phyloP scores from a whole-genome alignment of 2,888 invertebrate species.

The Melanchra persicariae region DNA sequence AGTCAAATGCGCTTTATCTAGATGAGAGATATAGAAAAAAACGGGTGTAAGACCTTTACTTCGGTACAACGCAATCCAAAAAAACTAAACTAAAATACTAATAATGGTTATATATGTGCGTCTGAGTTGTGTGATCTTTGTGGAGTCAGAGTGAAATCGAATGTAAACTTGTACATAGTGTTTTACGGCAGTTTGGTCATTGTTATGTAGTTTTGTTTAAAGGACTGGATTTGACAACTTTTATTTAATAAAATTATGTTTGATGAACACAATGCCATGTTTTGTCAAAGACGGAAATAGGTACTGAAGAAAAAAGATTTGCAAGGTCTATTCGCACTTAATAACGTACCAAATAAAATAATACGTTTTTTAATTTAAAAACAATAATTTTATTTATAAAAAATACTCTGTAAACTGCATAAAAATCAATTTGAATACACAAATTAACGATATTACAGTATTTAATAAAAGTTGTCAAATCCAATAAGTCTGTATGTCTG shows the following conservation, averaged over 20 bases:
- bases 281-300: neutral
- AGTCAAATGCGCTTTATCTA: too few relatives aligned
- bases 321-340: too few relatives aligned
- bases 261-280: neutral
- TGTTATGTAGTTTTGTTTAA: constrained; percentile 49
- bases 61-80: constrained; percentile 44
- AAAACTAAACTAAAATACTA: constrained; percentile 33
- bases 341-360: too few relatives aligned
- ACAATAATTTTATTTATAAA: too few relatives aligned
- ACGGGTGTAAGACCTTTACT: too few relatives aligned
- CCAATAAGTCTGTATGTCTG: constrained; percentile 48
- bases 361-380: too few relatives aligned
- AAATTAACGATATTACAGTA: neutral
- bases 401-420: too few relatives aligned
- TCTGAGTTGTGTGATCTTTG: constrained; percentile 41
- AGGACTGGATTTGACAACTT: constrained; percentile 43
- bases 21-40: too few relatives aligned
- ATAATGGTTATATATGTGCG: constrained; percentile 57
- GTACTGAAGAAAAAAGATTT: too few relatives aligned
- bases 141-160: constrained; percentile 51
- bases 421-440: neutral
- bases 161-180: constrained; percentile 60
- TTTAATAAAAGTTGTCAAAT: constrained; percentile 47
- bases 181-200: constrained; percentile 45
- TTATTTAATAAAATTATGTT: neutral